Evolutionary conservation across 2,888 invertebrate species (phyloP), one percentile per base, ranked within the genome.

Genomic region (Euclidia mi): DNA sequence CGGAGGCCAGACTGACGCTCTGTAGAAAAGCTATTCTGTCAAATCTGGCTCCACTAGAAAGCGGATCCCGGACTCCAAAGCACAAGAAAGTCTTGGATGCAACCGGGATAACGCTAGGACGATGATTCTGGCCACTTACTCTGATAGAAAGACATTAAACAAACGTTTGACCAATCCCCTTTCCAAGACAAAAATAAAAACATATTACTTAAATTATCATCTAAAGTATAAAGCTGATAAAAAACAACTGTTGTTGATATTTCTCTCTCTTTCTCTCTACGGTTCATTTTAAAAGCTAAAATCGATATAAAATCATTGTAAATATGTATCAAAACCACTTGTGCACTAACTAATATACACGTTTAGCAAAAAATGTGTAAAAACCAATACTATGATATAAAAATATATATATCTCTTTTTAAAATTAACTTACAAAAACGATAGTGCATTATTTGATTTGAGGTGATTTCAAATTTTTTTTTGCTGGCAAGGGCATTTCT

Each of bases 321-420:
- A 82, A 87, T 71, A 79, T 79, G 62, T 71, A 74, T 75, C 72
- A 74, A 74, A 81, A 75, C 34, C 56, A 81, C 56, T 60, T 76
- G 77, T 77, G 82, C 79, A 66, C 70, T 65, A 77, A 79, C 79
- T 59, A 63, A 65, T 60, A 64, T 71, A 71, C 77, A 79, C 67
- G 74, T 76, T 70, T 79, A 81, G 88, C 89, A 89, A 88, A 88
- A 86, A 84, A 86, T 85, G 79, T 79, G 66, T 85, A 83, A 79
- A 84, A 89, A 83, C 78, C 71, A 86, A 87, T 84, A 85, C 78
- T 85, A 83, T 64, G 59, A 78, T 89, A 90, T 82, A 89, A 91
- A 91, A 90, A 90, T 89, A 84, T 70, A 77, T 84, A 79, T 79
- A 80, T 86, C 80, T 87, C 74, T 76, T 76, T 71, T 74, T 72